phyloP scores from a whole-genome alignment of 2,888 invertebrate genomes.

The Meiosimyza platycephala region DNA sequence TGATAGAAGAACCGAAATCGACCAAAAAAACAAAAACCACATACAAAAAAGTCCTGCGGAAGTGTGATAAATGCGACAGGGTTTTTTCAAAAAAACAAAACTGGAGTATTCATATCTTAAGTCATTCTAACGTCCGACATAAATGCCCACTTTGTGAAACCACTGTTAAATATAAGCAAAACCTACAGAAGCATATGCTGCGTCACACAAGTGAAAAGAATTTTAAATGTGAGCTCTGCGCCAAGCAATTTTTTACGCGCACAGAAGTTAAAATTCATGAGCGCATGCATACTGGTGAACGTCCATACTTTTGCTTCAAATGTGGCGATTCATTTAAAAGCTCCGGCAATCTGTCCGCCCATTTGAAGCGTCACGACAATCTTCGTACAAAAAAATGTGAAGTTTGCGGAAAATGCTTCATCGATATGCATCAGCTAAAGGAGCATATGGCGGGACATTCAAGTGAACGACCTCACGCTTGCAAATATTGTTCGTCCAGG shows the following conservation, averaged over 20 bases:
- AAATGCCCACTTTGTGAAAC: background rate
- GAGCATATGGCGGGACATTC: conserved; percentile 68
- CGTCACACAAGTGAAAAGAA: conserved; percentile 44
- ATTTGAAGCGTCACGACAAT: conserved; percentile 52
- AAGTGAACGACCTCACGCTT: conserved; percentile 70
- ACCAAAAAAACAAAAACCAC: no score
- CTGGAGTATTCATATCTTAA: background rate
- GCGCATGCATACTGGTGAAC: conserved; percentile 70
- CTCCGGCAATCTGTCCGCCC: conserved; percentile 70
- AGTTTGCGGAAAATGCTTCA: conserved; percentile 42
- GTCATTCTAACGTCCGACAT: background rate
- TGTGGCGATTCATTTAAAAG: conserved; percentile 67
- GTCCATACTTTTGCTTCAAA: conserved; percentile 68
- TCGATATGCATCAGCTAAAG: conserved; percentile 36
- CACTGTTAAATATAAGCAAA: no score
- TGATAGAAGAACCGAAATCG: no score
- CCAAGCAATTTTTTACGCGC: conserved; percentile 43
- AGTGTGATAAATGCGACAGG: no score
- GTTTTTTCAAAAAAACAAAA: background rate
- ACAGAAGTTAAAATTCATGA: conserved; percentile 69
- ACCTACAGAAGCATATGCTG: conserved; percentile 43
- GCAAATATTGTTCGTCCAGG: conserved; percentile 52
- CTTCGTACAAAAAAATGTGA: conserved; percentile 42
- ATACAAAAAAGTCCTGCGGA: no score
- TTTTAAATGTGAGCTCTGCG: conserved; percentile 44